Base-by-base conservation (phyloP, 2,113 vertebrate genomes). In the Vanacampus margaritifer region DNA sequence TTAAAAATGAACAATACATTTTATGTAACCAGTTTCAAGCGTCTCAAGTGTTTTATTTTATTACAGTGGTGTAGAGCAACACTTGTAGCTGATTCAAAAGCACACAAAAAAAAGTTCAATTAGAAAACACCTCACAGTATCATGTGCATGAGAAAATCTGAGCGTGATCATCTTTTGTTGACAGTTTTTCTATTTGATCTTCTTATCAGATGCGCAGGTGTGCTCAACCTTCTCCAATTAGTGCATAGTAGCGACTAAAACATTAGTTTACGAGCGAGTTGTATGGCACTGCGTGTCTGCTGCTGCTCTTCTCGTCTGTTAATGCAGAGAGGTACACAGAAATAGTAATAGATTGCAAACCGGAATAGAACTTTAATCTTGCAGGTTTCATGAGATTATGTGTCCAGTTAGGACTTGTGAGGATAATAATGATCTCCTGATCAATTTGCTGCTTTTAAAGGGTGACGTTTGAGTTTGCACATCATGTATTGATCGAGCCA, bases 301-400 rank as follows among this genome's bases (percentile, higher is more conserved):
- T 12, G 21, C 50, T 51, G 50, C 50, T 6, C n/a, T n/a, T n/a
- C n/a, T 11, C 50, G 11, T 53, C 50, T 53, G 50, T 64, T 28
- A 60, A 35, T 65, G 65, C n/a, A 69, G 65, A 69, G 63, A 65
- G 32, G 57, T 32, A n/a, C 16, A 37, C 76, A 24, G 57, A 4
- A 35, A 45, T 57, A 14, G 16, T 35, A n/a, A n/a, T 53, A 21
- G 12, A 68, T 54, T 9, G 45, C 1, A 43, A 39, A 57, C 6
- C 60, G 41, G 67, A 65, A 41, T 46, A 7, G 32, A 67, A 37
- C 46, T 7, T 57, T 28, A 28, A 37, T 50, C 24, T 14, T 7
- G 11, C 16, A 51, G 16, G 3, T 41, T 58, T 26, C 23, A 41
- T 43, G 2, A 26, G 6, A 39, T 54, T 50, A 50, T 37, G 28